Base-by-base conservation (phyloP, 2,888 invertebrate genomes). In the Lithophane socia region DNA sequence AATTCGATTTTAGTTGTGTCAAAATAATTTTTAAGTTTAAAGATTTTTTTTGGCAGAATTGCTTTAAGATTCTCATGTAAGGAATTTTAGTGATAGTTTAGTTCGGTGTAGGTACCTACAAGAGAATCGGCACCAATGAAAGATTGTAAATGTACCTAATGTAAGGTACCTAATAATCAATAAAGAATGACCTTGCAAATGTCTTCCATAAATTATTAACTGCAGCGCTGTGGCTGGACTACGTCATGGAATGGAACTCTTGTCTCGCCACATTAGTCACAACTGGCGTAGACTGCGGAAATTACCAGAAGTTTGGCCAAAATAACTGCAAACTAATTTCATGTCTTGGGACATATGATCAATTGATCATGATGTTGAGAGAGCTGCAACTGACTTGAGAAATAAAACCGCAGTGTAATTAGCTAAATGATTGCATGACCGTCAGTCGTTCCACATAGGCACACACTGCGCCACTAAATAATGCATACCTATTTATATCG, bases 281-380 rank as follows among this genome's bases (percentile, higher is more conserved):
- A 52, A 58, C 37, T 37, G 47, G 47, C 61, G 47, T 47, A 52
- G 44, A 29, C 21, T 52, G 42, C 29, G 49, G 73, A 37, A 37
- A 80, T 78, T n/a, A 58, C 13, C 49, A 42, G 64, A 77, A 69
- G 12, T 72, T 64, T 58, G 24, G 72, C 72, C 72, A 81, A 81
- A 71, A 66, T 49, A 52, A 67, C 66, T 70, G 60, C 64, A 65
- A 65, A 56, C 18, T 37, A 37, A 37, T 37, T 37, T 47, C 16
- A 24, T 49, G 12, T 37, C n/a, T 29, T 54, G 13, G 54, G 44
- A n/a, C 16, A 21, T 73, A 24, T 73, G 9, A 16, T 16, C 16
- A 21, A 60, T 37, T 73, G 9, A 16, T 16, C 21, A 5, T 12
- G 73, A 21, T 61, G n/a, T 63, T n/a, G n/a, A n/a, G n/a, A n/a